Evolutionary conservation across 2,113 vertebrate species (phyloP).

Genomic region (Dromas ardeola): DNA sequence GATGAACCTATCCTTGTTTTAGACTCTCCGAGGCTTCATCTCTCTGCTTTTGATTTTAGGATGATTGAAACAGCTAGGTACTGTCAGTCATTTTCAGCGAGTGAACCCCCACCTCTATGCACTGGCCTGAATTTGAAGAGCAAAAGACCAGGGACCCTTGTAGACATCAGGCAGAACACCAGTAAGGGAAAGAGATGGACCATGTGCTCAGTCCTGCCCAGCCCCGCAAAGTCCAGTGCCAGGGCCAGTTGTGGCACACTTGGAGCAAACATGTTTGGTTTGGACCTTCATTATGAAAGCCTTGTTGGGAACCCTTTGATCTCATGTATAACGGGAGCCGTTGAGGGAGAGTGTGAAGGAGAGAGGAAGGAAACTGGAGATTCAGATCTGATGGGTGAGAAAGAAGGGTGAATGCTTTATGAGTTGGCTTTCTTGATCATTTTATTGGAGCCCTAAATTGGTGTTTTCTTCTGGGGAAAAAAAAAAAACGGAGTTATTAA

Average conservation of each 20-base stretch:
- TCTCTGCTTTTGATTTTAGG: not conserved
- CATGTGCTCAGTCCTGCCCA: too few relatives aligned
- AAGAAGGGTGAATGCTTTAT: not conserved
- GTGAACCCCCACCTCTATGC: fast-evolving
- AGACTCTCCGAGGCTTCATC: not conserved
- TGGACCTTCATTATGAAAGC: not conserved
- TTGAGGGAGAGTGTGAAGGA: not conserved
- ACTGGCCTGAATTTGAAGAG: not conserved
- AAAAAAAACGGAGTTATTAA: not conserved
- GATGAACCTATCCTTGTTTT: not conserved
- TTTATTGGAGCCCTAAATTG: not conserved
- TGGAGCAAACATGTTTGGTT: fast-evolving
- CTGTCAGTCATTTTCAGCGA: fast-evolving
- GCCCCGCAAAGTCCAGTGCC: not conserved
- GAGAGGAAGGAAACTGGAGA: not conserved
- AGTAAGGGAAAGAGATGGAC: not conserved
- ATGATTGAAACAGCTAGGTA: not conserved
- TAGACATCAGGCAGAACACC: not conserved
- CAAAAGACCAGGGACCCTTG: not conserved
- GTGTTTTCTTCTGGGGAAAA: not conserved
- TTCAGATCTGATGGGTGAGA: not conserved
- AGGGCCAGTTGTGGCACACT: fast-evolving
- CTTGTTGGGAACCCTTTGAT: not conserved
- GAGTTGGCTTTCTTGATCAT: not conserved
- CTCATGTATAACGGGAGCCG: fast-evolving